Conservation (phyloP, 2,888 invertebrate species). For the Periphyllus acericola region DNA sequence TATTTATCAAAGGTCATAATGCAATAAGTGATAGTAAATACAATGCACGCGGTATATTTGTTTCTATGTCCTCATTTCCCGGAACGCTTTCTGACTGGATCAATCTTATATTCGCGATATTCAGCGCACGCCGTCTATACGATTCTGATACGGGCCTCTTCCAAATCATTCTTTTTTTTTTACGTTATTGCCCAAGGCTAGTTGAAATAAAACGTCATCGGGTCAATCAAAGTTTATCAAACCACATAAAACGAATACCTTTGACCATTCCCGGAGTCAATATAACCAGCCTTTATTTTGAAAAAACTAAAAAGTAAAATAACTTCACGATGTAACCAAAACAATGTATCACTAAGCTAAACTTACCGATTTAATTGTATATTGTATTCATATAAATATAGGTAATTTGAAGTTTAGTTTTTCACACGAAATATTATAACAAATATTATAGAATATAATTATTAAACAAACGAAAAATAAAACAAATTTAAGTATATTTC, state of each 20-base stretch:
- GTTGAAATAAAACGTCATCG: constrained; percentile 11
- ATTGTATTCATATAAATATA: not conserved
- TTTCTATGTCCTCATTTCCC: not conserved
- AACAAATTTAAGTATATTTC: too few relatives aligned
- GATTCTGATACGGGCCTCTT: not conserved
- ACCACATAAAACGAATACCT: not conserved
- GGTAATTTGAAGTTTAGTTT: too few relatives aligned
- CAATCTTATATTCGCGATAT: not conserved
- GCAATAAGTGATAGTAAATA: not conserved
- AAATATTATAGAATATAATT: too few relatives aligned
- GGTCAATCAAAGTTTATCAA: not conserved
- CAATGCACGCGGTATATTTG: too few relatives aligned
- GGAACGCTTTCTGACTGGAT: not conserved
- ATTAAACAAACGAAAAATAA: too few relatives aligned
- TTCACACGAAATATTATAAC: too few relatives aligned
- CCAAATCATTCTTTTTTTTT: not conserved
- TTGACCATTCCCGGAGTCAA: not conserved
- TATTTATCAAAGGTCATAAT: not conserved
- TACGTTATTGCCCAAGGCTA: not conserved
- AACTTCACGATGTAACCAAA: not conserved
- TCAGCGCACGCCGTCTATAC: not conserved
- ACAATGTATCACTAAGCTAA: not conserved
- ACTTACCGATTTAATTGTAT: not conserved
- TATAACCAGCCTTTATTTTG: not conserved
- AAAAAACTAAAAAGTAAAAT: not conserved